These are phyloP conservation scores for Pterocles orientalis DNA, from an alignment of 2,113 vertebrate genomes.

Conservation along the genomic window DNA sequence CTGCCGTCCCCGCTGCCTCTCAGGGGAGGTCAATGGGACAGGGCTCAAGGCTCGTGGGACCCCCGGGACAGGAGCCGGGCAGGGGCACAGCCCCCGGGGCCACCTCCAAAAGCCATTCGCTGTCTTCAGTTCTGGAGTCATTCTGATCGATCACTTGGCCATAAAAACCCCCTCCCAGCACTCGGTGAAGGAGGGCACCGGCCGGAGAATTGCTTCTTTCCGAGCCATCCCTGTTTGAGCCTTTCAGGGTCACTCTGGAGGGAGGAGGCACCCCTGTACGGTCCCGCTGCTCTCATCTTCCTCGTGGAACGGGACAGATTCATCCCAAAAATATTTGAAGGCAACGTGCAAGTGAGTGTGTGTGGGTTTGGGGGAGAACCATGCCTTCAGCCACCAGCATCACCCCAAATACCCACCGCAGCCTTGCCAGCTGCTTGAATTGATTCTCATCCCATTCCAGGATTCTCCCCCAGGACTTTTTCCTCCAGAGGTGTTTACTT, in stretches of 20 bases:
- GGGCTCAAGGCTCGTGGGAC: background rate
- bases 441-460: background rate
- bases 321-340: background rate
- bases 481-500: background rate
- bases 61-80: background rate
- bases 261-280: fast-evolving
- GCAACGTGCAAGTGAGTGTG: background rate
- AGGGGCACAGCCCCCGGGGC: background rate
- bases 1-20: fast-evolving
- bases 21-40: background rate
- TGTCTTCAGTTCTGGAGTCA: background rate
- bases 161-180: background rate
- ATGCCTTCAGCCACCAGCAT: background rate
- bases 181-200: fast-evolving
- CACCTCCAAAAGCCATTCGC: background rate
- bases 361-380: background rate
- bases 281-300: background rate
- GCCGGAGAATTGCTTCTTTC: fast-evolving
- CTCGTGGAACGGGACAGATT: fast-evolving
- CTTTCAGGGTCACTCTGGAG: background rate
- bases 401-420: background rate
- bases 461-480: background rate
- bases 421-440: background rate
- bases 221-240: fast-evolving
- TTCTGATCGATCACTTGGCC: fast-evolving